Evolutionary conservation across 2,888 invertebrate species (phyloP), one percentile per base, ranked within the genome.

Genomic region (Choristoneura rosaceana): DNA sequence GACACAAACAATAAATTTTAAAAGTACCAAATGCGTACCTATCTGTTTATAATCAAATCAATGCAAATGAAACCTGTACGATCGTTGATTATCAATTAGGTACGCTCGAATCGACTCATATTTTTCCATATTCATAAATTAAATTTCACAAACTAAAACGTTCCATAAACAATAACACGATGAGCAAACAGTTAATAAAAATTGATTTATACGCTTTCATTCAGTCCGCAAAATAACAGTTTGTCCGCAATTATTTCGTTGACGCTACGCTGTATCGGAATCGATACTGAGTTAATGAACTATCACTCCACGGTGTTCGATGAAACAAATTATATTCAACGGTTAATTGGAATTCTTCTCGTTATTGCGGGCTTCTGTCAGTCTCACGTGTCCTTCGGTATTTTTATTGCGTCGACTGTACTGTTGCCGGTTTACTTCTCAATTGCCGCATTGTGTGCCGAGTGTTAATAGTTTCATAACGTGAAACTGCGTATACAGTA

Each of bases 271-370:
- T 41, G 68, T 71, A 61, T 67, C 45, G 67, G 62, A 64, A 60
- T 73, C 64, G 73, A 68, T 66, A 66, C 68, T 41, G 38, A 67
- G 73, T 73, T 69, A 73, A 73, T 73, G 73, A 73, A 73, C 73
- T 73, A 73, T 73, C 73, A 64, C 73, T 73, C 63, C 66, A 43
- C 50, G 73, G 14, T 73, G 68, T 68, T 60, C 64, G 69, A 71
- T 71, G 68, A 64, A 69, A 69, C 73, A 73, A 69, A 73, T 69
- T 64, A 73, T 73, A 64, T 69, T 64, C 73, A 68, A 64, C n/a
- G 73, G 43, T 60, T 73, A 68, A 73, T 73, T 73, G 73, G 73
- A 73, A 71, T 71, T 64, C 63, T 73, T 69, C 58, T 64, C 73
- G 63, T 64, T 73, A 64, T 64, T 71, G 50, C 33, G 47, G 58